These are phyloP conservation scores for Anoplopoma fimbria DNA, from an alignment of 2,113 vertebrate genomes.

Conservation along the genomic window DNA sequence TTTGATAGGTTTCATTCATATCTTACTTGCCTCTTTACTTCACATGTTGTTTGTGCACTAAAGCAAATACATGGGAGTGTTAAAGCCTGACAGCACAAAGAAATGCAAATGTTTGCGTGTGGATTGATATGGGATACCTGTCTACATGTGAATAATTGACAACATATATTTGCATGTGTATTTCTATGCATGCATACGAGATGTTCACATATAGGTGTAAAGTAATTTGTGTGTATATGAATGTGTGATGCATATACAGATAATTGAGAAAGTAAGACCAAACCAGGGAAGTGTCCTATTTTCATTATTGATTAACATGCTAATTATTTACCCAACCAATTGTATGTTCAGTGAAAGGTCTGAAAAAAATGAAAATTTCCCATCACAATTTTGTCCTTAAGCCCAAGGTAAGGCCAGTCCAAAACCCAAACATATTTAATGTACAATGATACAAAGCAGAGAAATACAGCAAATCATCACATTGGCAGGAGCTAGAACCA, in stretches of 20 bases:
- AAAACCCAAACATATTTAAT: neutral
- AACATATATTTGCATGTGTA: neutral
- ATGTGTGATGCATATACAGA: neutral
- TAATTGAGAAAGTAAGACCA: neutral
- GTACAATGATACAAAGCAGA: neutral
- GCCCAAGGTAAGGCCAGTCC: neutral
- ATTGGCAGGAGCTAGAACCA: neutral
- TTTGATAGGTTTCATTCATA: neutral
- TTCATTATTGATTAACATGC: neutral
- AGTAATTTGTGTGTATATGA: neutral
- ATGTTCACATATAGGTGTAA: neutral
- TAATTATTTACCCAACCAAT: neutral
- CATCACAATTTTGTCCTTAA: neutral
- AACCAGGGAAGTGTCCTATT: neutral
- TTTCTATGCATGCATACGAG: neutral
- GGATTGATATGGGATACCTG: neutral
- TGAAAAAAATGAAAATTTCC: neutral
- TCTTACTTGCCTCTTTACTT: neutral
- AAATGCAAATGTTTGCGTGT: neutral
- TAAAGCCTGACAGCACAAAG: neutral
- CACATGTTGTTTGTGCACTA: neutral
- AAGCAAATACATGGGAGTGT: neutral
- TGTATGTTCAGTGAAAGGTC: neutral
- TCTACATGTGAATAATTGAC: neutral
- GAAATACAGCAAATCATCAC: neutral